A percentile compares a stretch with the other conserved stretches of the same genome.
phyloP scores from a whole-genome alignment of 1,140 invertebrate genomes.

The Heliconius hewitsoni region DNA sequence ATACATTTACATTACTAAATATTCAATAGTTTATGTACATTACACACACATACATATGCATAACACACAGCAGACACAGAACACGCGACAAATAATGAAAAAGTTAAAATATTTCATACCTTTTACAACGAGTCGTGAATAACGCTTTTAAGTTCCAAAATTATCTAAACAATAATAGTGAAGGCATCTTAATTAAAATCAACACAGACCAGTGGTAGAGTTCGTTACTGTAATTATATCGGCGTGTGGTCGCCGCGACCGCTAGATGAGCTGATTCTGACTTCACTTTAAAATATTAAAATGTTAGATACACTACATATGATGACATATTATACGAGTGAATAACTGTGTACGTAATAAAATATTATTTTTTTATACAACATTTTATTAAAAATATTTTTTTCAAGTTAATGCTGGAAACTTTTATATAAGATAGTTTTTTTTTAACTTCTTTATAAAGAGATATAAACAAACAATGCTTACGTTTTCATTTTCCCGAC shows the following conservation, averaged over 20 bases:
- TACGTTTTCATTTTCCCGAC: slow-evolving; percentile 76
- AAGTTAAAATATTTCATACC: too few species aligned
- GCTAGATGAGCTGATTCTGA: slow-evolving; percentile 41
- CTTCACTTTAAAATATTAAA: slow-evolving; percentile 32
- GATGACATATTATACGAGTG: background rate
- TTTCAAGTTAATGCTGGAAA: background rate
- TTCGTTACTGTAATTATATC: slow-evolving; percentile 47
- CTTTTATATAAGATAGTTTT: background rate
- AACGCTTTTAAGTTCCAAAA: background rate
- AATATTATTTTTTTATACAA: background rate
- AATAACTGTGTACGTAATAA: background rate
- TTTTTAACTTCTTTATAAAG: background rate
- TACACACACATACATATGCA: too few species aligned
- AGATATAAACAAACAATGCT: slow-evolving; percentile 57
- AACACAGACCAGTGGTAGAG: slow-evolving; percentile 15
- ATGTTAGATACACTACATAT: background rate
- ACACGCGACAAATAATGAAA: too few species aligned
- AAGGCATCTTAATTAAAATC: slow-evolving; percentile 26
- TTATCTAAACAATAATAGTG: slow-evolving; percentile 10
- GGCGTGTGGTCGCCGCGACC: slow-evolving; percentile 46
- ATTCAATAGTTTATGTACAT: too few species aligned
- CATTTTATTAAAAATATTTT: background rate
- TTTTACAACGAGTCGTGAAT: too few species aligned
- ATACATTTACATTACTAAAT: too few species aligned
- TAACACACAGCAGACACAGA: too few species aligned